Evolutionary conservation across 2,888 invertebrate genomes (phyloP).

Genomic region (Rhopalosiphum nymphaeae): DNA sequence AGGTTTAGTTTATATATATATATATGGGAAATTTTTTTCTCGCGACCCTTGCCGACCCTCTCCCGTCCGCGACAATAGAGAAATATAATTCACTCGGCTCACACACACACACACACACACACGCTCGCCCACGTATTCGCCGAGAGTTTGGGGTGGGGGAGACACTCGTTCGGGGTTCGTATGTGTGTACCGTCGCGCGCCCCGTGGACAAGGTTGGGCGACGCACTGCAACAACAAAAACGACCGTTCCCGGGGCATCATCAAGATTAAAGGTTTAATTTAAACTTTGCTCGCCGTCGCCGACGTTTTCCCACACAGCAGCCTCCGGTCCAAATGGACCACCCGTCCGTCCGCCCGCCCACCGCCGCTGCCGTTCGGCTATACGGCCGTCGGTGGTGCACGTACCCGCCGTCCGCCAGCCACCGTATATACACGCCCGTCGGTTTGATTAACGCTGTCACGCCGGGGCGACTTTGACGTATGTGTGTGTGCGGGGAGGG

Average conservation of each 20-base stretch:
- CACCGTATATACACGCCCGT: not conserved
- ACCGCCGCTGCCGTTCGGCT: not conserved
- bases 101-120: not conserved
- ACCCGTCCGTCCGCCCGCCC: not conserved
- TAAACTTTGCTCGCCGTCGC: conserved; percentile 47
- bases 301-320: conserved; percentile 34
- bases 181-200: not conserved
- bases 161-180: not conserved
- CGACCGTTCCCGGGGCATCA: conserved; percentile 54
- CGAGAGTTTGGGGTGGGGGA: not conserved
- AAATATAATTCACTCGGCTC: conserved; percentile 35
- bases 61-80: conserved; percentile 20
- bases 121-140: not conserved
- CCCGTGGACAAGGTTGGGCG: not conserved
- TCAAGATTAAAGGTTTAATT: conserved; percentile 62
- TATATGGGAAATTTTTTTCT: conserved; percentile 16
- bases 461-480: not conserved
- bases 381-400: not conserved
- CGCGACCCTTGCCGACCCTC: conserved; percentile 18
- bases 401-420: not conserved
- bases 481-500: not conserved
- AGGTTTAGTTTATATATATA: not conserved
- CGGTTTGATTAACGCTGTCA: conserved; percentile 53
- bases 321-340: not conserved
- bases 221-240: conserved; percentile 37